These are phyloP conservation scores for Aspidiotus destructor DNA, from an alignment of 2,888 invertebrate genomes.

Conservation along the genomic window DNA sequence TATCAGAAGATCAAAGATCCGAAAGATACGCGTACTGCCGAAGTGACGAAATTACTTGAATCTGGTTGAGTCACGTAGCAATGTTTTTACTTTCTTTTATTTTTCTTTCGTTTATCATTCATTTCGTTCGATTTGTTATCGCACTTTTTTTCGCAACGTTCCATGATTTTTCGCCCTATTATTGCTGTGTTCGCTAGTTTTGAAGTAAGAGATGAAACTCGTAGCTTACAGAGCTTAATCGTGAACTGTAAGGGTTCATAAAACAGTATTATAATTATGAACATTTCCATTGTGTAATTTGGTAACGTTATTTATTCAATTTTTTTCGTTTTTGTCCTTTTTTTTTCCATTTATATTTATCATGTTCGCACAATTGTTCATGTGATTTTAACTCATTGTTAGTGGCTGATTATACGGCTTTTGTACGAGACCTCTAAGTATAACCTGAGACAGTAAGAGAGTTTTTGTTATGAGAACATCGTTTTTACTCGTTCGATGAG, in stretches of 20 bases:
- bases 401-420: too few species aligned
- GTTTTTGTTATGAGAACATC: too few species aligned
- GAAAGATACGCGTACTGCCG: conserved; percentile 4
- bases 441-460: too few species aligned
- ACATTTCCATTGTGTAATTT: conserved; percentile 10
- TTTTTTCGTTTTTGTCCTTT: conserved; percentile 3
- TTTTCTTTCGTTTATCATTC: not conserved
- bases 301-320: conserved; percentile 8
- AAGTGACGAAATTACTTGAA: conserved; percentile 25
- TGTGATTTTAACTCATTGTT: conserved; percentile 15
- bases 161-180: conserved; percentile 8
- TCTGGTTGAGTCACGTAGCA: conserved; percentile 13
- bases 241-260: too few species aligned
- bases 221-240: conserved; percentile 25
- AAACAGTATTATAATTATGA: too few species aligned
- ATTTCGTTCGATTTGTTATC: conserved; percentile 9
- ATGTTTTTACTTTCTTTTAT: not conserved
- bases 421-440: too few species aligned
- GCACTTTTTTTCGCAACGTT: conserved; percentile 19
- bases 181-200: conserved; percentile 30
- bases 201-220: not conserved
- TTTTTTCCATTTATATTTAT: not conserved
- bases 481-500: too few species aligned
- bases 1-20: conserved; percentile 13
- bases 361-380: not conserved